phyloP scores from a whole-genome alignment of 2,797 vertebrate species.

The Anguilla pacifica region DNA sequence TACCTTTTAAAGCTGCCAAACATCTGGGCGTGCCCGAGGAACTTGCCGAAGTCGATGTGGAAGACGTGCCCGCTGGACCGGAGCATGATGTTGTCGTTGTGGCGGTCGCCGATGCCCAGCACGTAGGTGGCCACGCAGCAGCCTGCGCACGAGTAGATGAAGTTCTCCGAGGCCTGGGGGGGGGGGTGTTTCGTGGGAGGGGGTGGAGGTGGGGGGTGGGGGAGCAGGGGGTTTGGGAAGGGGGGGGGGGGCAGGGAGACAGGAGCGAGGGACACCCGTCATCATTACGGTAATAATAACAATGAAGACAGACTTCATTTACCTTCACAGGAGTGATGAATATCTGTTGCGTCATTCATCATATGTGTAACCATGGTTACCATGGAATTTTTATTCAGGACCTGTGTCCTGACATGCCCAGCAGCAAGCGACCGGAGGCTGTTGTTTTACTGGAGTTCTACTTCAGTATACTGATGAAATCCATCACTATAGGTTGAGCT shows the following conservation, averaged over 20 bases:
- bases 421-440: background rate
- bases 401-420: background rate
- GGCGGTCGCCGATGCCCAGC: constrained; percentile 95
- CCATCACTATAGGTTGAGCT: too few species aligned
- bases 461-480: too few species aligned
- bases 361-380: background rate
- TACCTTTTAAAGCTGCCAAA: constrained; percentile 98
- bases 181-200: too few species aligned
- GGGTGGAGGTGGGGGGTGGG: too few species aligned
- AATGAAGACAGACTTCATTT: background rate
- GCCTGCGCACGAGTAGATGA: constrained; percentile 97
- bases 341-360: too few species aligned
- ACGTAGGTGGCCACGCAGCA: constrained; percentile 98
- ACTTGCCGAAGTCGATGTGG: constrained; percentile 98
- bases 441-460: too few species aligned
- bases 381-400: background rate
- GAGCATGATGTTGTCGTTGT: constrained; percentile 99
- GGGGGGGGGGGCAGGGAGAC: background rate
- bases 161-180: constrained; percentile 92
- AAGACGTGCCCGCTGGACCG: constrained; percentile 97
- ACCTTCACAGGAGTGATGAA: background rate
- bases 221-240: constrained; percentile 47
- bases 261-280: background rate
- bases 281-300: background rate
- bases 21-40: constrained; percentile 97